A percentile compares a stretch with the other conserved stretches of the same genome.
Conservation (phyloP, 2,113 vertebrate genomes). For the Equus przewalskii region DNA sequence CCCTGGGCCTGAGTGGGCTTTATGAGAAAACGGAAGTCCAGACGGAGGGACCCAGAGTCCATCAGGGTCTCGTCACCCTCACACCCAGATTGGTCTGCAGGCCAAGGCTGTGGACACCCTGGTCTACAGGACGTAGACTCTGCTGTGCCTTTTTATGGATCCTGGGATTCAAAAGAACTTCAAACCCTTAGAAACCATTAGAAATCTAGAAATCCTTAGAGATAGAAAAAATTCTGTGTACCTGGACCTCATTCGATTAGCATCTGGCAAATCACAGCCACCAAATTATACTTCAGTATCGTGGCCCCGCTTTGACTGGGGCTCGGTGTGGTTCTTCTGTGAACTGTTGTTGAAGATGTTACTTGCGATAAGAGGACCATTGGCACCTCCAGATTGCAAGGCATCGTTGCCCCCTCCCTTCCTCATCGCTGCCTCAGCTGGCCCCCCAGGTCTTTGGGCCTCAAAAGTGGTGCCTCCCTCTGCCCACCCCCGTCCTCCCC, state of each 20-base stretch:
- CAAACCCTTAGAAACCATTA: background rate
- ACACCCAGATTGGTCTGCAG: background rate
- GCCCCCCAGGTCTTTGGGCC: background rate
- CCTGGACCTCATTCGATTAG: background rate
- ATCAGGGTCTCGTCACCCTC: too few species aligned
- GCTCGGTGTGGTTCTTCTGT: background rate
- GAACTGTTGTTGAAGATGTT: background rate
- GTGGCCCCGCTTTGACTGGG: background rate
- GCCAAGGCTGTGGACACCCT: background rate
- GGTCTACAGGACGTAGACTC: background rate
- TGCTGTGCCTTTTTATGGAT: background rate
- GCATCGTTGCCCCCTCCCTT: background rate
- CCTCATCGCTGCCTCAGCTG: fast-evolving
- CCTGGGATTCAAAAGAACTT: background rate
- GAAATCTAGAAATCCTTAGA: background rate
- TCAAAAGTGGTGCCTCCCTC: fast-evolving
- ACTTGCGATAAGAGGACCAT: background rate
- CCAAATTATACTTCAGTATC: too few species aligned
- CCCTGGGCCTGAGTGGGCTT: background rate
- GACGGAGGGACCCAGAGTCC: background rate
- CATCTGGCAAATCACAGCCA: background rate
- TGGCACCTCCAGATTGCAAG: background rate
- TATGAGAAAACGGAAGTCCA: background rate
- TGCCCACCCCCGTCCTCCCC: background rate
- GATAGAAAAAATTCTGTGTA: background rate